Base-by-base conservation (phyloP, 2,888 invertebrate species). In the Ceramica pisi region DNA sequence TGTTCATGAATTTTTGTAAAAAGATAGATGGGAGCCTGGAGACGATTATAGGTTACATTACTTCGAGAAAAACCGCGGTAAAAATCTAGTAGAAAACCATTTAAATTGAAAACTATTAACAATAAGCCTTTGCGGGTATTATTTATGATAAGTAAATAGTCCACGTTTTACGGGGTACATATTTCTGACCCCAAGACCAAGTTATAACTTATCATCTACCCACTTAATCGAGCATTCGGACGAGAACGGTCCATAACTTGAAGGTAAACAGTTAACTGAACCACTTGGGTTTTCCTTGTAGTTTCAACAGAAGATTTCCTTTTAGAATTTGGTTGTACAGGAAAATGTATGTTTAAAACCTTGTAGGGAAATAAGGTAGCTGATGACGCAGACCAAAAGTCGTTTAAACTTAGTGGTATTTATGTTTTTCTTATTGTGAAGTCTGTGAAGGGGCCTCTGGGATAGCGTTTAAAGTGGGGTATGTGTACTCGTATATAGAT, bases 171-270 rank as follows among this genome's bases (percentile, higher is more conserved):
- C 53, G 68, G 41, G 72, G 64, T 72, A 81, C 51, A n/a, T 31
- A 55, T 67, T 64, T 57, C 46, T 73, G 78, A 79, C 66, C 73
- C 65, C 60, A 67, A 77, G 67, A 57, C 50, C 23, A 41, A 53
- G 53, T 65, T 38, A 44, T 68, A 73, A 62, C 72, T 75, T 75
- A 73, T 75, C 80, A 78, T 72, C 80, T 55, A 21, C 83, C 85
- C 83, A 83, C 68, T 80, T 71, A 69, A 78, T 80, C 72, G 48
- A 35, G 35, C 35, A 35, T 35, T 35, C 38, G 41, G 71, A 70
- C 67, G 46, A 74, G 68, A 73, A 67, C 80, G 57, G 69, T 65
- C 80, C 68, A 60, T 78, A 72, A 68, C 23, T 57, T 41, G 23
- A 77, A 64, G 72, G 57, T 59, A 81, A 81, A 78, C 65, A 46